A percentile compares a stretch with the other conserved stretches of the same genome.
Conservation (phyloP, 1,140 invertebrate genomes). For the Drosophila truncata region DNA sequence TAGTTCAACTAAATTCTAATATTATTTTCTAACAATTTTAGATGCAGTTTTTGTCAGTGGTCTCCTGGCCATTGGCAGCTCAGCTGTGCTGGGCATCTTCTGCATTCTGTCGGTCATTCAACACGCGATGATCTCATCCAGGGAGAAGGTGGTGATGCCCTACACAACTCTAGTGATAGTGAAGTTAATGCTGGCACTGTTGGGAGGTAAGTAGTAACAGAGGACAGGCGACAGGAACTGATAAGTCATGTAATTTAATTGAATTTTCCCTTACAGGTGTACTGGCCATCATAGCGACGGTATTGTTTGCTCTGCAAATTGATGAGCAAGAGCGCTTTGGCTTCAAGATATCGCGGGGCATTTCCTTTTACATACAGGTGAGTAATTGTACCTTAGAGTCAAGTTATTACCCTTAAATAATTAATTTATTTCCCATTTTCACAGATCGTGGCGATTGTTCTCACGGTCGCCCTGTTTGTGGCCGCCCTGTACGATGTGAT, state of each 20-base stretch:
- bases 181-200: conserved; percentile 91
- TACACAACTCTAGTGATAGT: conserved; percentile 91
- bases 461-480: conserved; percentile 91
- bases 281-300: conserved; percentile 91
- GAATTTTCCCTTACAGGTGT: conserved; percentile 87
- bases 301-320: conserved; percentile 92
- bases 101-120: conserved; percentile 92
- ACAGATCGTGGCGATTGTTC: conserved; percentile 91
- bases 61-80: conserved; percentile 90
- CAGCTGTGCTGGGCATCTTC: conserved; percentile 90
- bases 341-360: conserved; percentile 90
- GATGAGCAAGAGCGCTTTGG: conserved; percentile 90
- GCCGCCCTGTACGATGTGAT: conserved; percentile 91
- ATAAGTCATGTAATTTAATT: conserved; percentile 29
- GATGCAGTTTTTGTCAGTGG: conserved; percentile 92
- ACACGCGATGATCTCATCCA: conserved; percentile 93
- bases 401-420: neutral
- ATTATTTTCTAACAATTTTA: conserved; percentile 77
- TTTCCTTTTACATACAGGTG: conserved; percentile 95
- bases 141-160: conserved; percentile 91
- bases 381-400: conserved; percentile 42
- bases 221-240: neutral
- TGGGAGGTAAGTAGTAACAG: conserved; percentile 89
- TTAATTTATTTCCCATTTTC: conserved; percentile 69
- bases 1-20: no score